Percentiles rank a stretch among this genome's conserved stretches.
Conservation (phyloP, 1,140 invertebrate genomes). For the Drosophila biarmipes region DNA sequence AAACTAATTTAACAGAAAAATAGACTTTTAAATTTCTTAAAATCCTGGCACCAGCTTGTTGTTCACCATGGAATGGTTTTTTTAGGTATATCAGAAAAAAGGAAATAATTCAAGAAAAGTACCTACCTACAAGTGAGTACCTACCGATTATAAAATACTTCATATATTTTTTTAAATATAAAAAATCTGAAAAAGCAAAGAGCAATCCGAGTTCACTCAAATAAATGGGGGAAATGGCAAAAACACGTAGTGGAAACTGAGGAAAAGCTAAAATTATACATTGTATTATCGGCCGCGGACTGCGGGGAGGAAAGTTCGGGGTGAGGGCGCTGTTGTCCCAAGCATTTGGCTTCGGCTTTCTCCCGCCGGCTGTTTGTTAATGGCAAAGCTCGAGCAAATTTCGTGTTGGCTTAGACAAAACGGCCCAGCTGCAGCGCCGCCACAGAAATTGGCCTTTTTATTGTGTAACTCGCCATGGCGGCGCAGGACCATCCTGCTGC, state of each 20-base stretch:
- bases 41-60: no score
- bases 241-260: background rate
- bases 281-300: constrained; percentile 2
- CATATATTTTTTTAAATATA: no score
- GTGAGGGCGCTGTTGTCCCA: constrained; percentile 16
- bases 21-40: no score
- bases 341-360: constrained; percentile 36
- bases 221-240: background rate
- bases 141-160: no score
- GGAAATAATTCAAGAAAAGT: no score
- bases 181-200: no score
- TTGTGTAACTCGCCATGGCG: constrained; percentile 49
- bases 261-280: constrained; percentile 23
- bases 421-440: constrained; percentile 59
- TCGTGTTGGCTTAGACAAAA: constrained; percentile 59
- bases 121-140: no score
- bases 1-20: no score
- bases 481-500: background rate
- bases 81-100: no score
- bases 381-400: constrained; percentile 53
- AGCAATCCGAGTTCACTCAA: background rate
- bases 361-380: constrained; percentile 62
- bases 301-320: background rate
- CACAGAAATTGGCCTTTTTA: constrained; percentile 69
- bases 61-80: no score